Evolutionary conservation across 1,140 invertebrate genomes (phyloP).

Genomic region (Drosophila insularis): DNA sequence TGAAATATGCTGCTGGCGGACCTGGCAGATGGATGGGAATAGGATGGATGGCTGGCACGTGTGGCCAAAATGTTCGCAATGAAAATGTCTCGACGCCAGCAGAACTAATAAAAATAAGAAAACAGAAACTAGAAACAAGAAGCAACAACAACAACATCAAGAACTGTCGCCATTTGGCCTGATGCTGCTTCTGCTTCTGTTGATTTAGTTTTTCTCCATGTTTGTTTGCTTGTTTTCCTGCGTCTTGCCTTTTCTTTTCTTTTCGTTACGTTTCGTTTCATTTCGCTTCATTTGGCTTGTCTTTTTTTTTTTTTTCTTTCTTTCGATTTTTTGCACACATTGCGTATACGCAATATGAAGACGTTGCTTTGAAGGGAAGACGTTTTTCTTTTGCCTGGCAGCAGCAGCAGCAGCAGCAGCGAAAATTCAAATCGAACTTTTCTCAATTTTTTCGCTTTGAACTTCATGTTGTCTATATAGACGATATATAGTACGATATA

Average conservation of each 20-base stretch:
- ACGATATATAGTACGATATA: background rate
- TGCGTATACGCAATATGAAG: constrained; percentile 75
- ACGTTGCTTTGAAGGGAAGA: constrained; percentile 67
- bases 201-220: constrained; percentile 63
- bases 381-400: constrained; percentile 59
- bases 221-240: constrained; percentile 56
- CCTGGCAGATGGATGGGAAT: constrained; percentile 22
- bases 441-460: constrained; percentile 36
- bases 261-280: constrained; percentile 7
- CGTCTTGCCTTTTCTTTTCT: constrained; percentile 18
- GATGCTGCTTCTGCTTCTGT: constrained; percentile 33
- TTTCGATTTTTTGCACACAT: constrained; percentile 60
- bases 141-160: constrained; percentile 26
- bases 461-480: constrained; percentile 44
- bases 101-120: constrained; percentile 67
- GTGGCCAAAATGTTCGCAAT: constrained; percentile 72
- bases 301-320: constrained; percentile 17
- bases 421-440: constrained; percentile 30
- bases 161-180: constrained; percentile 65
- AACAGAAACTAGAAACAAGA: constrained; percentile 33
- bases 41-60: constrained; percentile 74
- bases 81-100: constrained; percentile 47
- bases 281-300: background rate
- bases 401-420: constrained; percentile 54
- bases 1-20: constrained; percentile 13